Evolutionary conservation across 2,113 vertebrate genomes (phyloP).

Genomic region (Australoheros scitulus): DNA sequence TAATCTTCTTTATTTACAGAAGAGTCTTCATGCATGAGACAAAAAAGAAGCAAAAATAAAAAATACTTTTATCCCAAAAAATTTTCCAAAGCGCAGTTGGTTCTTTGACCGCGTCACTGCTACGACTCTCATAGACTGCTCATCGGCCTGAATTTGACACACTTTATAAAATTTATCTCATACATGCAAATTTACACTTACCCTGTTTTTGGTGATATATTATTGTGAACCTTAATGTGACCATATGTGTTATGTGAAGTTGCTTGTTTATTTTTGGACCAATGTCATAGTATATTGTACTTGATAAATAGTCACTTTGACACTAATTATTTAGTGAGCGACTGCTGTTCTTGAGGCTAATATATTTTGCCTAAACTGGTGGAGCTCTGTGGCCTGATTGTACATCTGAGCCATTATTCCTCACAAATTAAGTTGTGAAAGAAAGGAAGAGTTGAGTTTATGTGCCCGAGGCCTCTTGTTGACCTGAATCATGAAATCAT

Average conservation of each 20-base stretch:
- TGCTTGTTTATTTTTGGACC: conserved; percentile 2
- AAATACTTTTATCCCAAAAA: not conserved
- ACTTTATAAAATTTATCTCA: not conserved
- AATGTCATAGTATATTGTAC: conserved; percentile 4
- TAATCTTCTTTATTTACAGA: not conserved
- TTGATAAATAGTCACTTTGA: conserved; percentile 34
- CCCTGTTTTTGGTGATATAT: not conserved
- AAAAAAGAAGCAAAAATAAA: not conserved
- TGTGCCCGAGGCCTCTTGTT: conserved; percentile 72
- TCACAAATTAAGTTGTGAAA: conserved; percentile 62
- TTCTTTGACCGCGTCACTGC: not conserved
- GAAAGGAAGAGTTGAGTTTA: conserved; percentile 64
- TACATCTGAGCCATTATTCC: conserved; percentile 53
- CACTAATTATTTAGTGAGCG: conserved; percentile 24
- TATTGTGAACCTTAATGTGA: not conserved
- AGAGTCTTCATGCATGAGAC: not conserved
- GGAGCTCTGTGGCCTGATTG: conserved; percentile 24
- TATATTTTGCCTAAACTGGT: conserved; percentile 35
- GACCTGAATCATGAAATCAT: conserved; percentile 78
- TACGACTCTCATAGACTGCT: not conserved
- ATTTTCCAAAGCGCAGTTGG: not conserved
- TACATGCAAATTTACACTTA: not conserved
- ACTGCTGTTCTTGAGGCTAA: conserved; percentile 24
- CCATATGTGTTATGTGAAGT: not conserved
- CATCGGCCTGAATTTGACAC: not conserved